Evolutionary conservation across 2,888 invertebrate genomes (phyloP).

Genomic region (Agonopterix alstromeriana): DNA sequence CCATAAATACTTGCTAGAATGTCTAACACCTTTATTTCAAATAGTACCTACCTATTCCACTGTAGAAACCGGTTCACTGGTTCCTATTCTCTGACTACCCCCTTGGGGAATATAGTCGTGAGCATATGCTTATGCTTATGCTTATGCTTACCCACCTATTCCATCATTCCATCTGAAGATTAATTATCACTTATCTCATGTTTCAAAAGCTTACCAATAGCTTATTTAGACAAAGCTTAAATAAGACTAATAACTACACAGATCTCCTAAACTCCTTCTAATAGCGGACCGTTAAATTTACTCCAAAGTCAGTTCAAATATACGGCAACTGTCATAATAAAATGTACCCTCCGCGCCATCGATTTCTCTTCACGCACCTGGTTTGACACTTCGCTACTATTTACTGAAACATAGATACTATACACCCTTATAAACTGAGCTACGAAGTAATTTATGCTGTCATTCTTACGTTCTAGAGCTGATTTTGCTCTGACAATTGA

Average conservation of each 20-base stretch:
- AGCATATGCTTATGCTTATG: no score
- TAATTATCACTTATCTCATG: no score
- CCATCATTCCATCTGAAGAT: no score
- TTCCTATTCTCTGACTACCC: no score
- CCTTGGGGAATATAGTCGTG: no score
- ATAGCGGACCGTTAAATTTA: constrained; percentile 38
- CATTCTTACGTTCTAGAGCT: constrained; percentile 20
- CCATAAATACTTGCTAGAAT: no score
- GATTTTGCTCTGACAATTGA: constrained; percentile 21
- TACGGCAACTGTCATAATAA: constrained; percentile 70
- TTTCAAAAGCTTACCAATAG: no score
- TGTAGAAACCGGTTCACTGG: no score
- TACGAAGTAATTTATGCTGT: constrained; percentile 30
- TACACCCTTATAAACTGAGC: constrained; percentile 42
- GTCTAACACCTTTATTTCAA: no score
- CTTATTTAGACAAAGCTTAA: constrained; percentile 16
- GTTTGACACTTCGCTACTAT: constrained; percentile 66
- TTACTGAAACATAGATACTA: constrained; percentile 72
- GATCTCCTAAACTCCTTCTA: constrained; percentile 38
- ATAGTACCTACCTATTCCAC: no score
- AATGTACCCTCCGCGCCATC: constrained; percentile 52
- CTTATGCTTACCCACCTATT: no score
- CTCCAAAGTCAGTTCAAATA: constrained; percentile 42
- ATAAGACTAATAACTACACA: constrained; percentile 35
- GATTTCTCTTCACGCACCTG: constrained; percentile 68